Evolutionary conservation across 1,140 invertebrate genomes (phyloP).

Genomic region (Drosophila pruinosa): DNA sequence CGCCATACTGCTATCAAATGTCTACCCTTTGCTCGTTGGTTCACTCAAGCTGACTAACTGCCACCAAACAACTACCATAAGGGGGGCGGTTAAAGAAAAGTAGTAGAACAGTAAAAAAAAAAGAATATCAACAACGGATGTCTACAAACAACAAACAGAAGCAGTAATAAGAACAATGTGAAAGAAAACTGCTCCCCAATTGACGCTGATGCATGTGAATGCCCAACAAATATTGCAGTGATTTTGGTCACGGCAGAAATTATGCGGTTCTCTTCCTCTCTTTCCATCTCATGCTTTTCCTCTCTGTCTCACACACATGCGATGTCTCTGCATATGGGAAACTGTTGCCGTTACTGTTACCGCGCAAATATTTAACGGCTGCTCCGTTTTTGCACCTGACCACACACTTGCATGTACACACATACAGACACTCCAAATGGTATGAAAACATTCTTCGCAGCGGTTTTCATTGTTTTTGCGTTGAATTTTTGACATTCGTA

Average conservation of each 20-base stretch:
- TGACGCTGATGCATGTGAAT: constrained; percentile 34
- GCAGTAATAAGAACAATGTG: constrained; percentile 18
- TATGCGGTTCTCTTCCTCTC: constrained; percentile 43
- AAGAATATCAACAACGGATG: constrained; percentile 7
- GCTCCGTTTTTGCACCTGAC: constrained; percentile 75
- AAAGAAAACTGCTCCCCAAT: constrained; percentile 18
- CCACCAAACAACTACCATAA: too few relatives aligned
- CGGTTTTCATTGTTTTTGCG: constrained; percentile 74
- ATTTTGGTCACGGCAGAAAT: constrained; percentile 66
- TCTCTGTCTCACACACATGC: not conserved
- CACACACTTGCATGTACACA: constrained; percentile 11
- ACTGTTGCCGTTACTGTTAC: constrained; percentile 61
- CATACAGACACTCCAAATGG: constrained; percentile 35
- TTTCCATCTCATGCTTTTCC: not conserved
- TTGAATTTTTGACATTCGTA: constrained; percentile 80
- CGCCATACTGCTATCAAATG: not conserved
- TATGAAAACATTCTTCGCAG: constrained; percentile 79
- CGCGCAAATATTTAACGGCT: constrained; percentile 79
- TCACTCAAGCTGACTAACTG: constrained; percentile 21
- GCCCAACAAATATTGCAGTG: constrained; percentile 76
- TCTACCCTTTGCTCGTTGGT: not conserved
- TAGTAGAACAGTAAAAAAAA: not conserved
- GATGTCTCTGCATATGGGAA: constrained; percentile 48
- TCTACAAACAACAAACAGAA: constrained; percentile 21
- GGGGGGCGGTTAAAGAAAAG: not conserved